Evolutionary conservation across 2,888 invertebrate species (phyloP).

Genomic region (Nomada lathburiana): DNA sequence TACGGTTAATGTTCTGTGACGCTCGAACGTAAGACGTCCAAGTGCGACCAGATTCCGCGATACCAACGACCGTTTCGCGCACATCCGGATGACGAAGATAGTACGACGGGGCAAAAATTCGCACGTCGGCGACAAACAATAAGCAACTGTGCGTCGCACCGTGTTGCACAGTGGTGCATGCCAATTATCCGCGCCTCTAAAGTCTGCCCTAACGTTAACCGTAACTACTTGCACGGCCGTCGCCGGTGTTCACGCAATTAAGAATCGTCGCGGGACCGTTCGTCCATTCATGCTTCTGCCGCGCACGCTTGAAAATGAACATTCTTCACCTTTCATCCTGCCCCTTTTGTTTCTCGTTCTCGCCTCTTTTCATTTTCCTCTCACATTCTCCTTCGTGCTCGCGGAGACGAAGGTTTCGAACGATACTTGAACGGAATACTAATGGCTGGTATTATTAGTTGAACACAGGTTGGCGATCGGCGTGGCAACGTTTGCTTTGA

Average conservation of each 20-base stretch:
- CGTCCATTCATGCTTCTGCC: constrained; percentile 38
- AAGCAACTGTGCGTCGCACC: constrained; percentile 27
- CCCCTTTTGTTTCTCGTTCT: no score
- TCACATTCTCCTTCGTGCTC: neutral
- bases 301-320: constrained; percentile 16
- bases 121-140: constrained; percentile 48
- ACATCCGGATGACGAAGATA: constrained; percentile 55
- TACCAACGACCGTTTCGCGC: constrained; percentile 61
- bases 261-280: constrained; percentile 16
- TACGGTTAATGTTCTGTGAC: constrained; percentile 65
- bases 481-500: constrained; percentile 50
- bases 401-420: constrained; percentile 2
- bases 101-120: constrained; percentile 46
- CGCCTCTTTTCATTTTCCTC: neutral
- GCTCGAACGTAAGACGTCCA: constrained; percentile 53
- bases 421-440: constrained; percentile 33
- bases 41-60: constrained; percentile 63
- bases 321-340: neutral
- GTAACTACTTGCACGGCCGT: constrained; percentile 32
- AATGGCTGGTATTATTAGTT: constrained; percentile 48
- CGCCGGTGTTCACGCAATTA: constrained; percentile 24
- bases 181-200: constrained; percentile 49
- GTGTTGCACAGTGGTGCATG: constrained; percentile 54
- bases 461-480: constrained; percentile 35
- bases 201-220: constrained; percentile 39